Evolutionary conservation across 2,888 invertebrate genomes (phyloP).

Genomic region (Gonocerus acuteangulatus): DNA sequence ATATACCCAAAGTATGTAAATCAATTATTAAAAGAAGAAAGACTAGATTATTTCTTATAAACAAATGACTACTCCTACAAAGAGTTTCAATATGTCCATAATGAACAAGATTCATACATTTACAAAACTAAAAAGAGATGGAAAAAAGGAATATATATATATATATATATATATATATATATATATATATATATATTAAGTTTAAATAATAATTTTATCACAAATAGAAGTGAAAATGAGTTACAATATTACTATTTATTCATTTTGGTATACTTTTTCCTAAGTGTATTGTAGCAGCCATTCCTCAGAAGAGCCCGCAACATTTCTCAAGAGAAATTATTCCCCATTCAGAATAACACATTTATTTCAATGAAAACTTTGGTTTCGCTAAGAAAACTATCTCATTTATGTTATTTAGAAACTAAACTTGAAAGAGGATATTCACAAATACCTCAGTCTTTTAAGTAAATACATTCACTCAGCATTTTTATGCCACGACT

Average conservation of each 20-base stretch:
- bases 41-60: constrained; percentile 13
- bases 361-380: too few species aligned
- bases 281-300: too few species aligned
- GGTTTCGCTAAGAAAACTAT: too few species aligned
- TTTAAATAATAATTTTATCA: neutral
- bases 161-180: neutral
- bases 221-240: neutral
- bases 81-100: neutral
- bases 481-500: too few species aligned
- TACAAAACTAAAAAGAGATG: neutral
- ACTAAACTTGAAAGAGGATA: too few species aligned
- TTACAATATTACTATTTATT: neutral
- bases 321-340: too few species aligned
- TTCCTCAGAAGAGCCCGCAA: too few species aligned
- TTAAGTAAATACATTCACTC: neutral
- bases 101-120: neutral
- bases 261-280: neutral
- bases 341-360: too few species aligned
- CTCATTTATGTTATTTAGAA: too few species aligned
- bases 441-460: constrained; percentile 1
- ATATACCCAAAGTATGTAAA: too few species aligned
- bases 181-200: too few species aligned
- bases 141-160: neutral
- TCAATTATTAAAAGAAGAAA: constrained; percentile 1
- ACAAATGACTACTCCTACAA: neutral